Percentiles rank a stretch among this genome's conserved stretches.
Conservation (phyloP, 2,888 invertebrate genomes). For the Mesorhabditis spiculigera region DNA sequence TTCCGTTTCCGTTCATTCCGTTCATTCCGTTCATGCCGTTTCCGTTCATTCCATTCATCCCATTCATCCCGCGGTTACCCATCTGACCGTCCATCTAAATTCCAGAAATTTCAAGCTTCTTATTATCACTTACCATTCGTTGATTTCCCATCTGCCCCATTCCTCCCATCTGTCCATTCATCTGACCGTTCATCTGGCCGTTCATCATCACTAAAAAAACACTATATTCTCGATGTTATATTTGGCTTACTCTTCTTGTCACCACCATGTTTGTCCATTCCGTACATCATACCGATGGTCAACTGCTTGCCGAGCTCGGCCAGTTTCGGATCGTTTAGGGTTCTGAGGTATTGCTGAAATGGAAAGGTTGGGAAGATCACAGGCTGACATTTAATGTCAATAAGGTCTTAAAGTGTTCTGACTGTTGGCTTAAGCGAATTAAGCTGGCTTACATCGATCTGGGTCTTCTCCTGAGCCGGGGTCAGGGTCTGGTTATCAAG, state of each 20-base stretch:
- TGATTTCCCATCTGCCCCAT: neutral
- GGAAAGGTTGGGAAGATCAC: too few relatives aligned
- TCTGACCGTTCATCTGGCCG: too few relatives aligned
- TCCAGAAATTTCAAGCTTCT: too few relatives aligned
- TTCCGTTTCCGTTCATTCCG: neutral
- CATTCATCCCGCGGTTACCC: too few relatives aligned
- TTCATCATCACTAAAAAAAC: too few relatives aligned
- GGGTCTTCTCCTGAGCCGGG: neutral
- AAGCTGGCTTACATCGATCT: neutral
- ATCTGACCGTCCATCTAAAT: too few relatives aligned
- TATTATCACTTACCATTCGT: too few relatives aligned
- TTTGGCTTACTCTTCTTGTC: too few relatives aligned
- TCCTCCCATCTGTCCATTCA: neutral
- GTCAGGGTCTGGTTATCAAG: neutral
- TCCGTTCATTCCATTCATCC: neutral
- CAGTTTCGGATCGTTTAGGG: conserved; percentile 1
- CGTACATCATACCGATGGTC: neutral
- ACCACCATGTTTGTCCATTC: neutral
- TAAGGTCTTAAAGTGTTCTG: neutral
- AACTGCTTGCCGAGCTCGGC: neutral
- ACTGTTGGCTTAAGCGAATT: neutral
- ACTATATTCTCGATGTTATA: too few relatives aligned
- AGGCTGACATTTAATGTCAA: too few relatives aligned
- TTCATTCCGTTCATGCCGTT: neutral
- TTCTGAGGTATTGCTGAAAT: neutral